Percentiles rank a stretch among this genome's conserved stretches.
Evolutionary conservation across 2,888 invertebrate genomes (phyloP).

Genomic region (Stegana nigrithorax): DNA sequence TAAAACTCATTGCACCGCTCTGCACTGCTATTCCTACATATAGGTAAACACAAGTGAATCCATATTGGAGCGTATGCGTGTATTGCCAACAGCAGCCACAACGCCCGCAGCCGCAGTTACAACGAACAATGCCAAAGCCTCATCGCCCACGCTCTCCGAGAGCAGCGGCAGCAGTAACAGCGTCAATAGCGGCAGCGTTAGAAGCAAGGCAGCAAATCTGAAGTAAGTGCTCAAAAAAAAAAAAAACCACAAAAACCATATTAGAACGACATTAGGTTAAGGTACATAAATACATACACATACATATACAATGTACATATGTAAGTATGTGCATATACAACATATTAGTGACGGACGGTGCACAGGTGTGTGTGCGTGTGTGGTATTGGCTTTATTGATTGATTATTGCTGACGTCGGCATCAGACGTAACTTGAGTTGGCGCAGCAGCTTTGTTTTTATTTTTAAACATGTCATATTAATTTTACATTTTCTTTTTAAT

Average conservation of each 20-base stretch:
- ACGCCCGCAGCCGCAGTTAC: slow-evolving; percentile 33
- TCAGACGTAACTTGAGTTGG: neutral
- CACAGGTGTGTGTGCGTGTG: neutral
- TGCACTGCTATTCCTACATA: slow-evolving; percentile 14
- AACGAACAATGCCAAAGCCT: slow-evolving; percentile 50
- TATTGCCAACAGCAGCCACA: slow-evolving; percentile 40
- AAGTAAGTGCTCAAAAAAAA: slow-evolving; percentile 54
- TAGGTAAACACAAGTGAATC: slow-evolving; percentile 74
- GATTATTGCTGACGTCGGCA: neutral
- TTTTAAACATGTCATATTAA: no score
- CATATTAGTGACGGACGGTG: no score
- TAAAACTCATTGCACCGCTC: neutral
- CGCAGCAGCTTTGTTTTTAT: no score
- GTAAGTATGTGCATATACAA: no score
- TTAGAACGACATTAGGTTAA: no score
- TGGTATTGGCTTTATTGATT: neutral
- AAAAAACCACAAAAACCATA: slow-evolving; percentile 1
- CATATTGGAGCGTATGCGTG: slow-evolving; percentile 68
- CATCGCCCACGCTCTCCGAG: slow-evolving; percentile 64
- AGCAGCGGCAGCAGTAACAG: slow-evolving; percentile 55
- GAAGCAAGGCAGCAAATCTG: slow-evolving; percentile 66
- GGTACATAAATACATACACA: no score
- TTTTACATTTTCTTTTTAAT: no score
- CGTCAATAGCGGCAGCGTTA: slow-evolving; percentile 54
- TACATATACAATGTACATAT: no score